Evolutionary conservation across 30 jellyfish, hydroid and myxozoan species (phyloP).

Genomic region (Cassiopea xamachana): DNA sequence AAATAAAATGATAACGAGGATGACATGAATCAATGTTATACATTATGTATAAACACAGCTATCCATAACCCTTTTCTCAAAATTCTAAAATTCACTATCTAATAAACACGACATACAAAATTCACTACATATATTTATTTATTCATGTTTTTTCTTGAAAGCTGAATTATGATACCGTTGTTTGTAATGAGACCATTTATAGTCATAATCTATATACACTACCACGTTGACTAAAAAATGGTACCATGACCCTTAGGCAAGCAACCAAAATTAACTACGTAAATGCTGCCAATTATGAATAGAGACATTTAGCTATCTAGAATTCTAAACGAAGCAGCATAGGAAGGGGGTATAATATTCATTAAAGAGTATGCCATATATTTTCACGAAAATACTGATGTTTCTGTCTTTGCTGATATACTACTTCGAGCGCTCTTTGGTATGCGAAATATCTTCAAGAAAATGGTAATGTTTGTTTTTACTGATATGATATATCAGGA

Average conservation of each 20-base stretch:
- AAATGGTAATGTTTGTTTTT: no score
- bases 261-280: no score
- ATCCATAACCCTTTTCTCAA: constrained; percentile 4
- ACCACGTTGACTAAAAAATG: neutral
- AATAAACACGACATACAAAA: constrained; percentile 50
- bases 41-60: constrained; percentile 4
- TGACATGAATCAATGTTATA: neutral
- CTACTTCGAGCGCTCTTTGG: no score
- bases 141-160: neutral
- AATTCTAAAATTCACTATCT: constrained; percentile 48
- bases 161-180: neutral
- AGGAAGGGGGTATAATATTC: no score
- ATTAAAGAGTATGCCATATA: no score
- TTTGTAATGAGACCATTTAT: neutral
- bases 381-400: no score
- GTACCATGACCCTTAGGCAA: neutral
- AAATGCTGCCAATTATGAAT: no score
- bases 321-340: no score
- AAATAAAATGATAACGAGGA: neutral
- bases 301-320: no score
- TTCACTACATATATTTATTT: constrained; percentile 14
- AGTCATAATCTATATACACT: neutral
- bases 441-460: no score
- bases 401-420: no score
- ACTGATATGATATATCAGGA: no score